Conservation (phyloP, 2,888 invertebrate genomes). For the Cosmorhoe ocellata region DNA sequence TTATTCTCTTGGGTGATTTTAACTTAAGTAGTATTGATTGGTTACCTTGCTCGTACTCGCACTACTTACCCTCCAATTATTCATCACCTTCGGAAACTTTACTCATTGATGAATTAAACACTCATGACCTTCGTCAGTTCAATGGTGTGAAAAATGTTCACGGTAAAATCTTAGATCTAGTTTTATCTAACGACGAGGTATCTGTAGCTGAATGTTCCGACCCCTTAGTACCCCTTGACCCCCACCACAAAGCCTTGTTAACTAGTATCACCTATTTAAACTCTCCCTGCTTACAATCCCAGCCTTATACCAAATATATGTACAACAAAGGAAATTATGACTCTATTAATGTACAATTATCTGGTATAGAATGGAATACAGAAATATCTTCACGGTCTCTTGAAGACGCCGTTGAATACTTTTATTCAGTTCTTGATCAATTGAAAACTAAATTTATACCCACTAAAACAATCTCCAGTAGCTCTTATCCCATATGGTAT, state of each 20-base stretch:
- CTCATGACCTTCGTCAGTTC: not conserved
- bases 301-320: not conserved
- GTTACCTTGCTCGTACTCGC: not conserved
- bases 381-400: not conserved
- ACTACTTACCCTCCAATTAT: not conserved
- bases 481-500: not conserved
- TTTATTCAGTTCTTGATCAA: not conserved
- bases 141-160: not conserved
- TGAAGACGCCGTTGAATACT: not conserved
- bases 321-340: slow-evolving; percentile 2
- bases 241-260: not conserved
- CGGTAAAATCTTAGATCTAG: not conserved
- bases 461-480: not conserved
- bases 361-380: not conserved
- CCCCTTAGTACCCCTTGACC: not conserved
- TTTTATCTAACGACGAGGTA: not conserved
- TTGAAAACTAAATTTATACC: not conserved
- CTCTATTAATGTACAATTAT: not conserved
- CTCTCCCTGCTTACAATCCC: not conserved
- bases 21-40: not conserved
- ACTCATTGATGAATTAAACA: not conserved
- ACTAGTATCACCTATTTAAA: not conserved
- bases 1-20: not conserved
- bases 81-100: too few species aligned
- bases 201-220: not conserved